A percentile compares a stretch with the other conserved stretches of the same genome.
Evolutionary conservation across 2,888 invertebrate species (phyloP).

Genomic region (Eumacrocentrus americanus): DNA sequence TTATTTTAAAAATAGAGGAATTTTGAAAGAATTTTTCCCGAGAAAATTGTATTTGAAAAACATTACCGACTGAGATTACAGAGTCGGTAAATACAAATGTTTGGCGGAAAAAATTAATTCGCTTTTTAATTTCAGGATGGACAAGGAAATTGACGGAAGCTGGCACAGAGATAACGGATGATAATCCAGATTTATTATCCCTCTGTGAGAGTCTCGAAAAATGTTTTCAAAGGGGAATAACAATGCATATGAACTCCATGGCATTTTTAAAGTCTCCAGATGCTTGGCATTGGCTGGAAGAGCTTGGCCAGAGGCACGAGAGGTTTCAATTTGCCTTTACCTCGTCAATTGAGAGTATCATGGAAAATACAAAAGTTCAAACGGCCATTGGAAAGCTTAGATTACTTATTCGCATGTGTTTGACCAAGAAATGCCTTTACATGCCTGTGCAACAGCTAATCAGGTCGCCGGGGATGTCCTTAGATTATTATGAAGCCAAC

Average conservation of each 20-base stretch:
- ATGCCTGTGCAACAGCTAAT: slow-evolving; percentile 64
- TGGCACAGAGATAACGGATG: slow-evolving; percentile 61
- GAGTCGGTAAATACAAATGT: neutral
- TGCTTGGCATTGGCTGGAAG: slow-evolving; percentile 66
- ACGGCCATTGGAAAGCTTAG: slow-evolving; percentile 63
- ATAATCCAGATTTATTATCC: slow-evolving; percentile 60
- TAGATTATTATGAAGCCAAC: slow-evolving; percentile 54
- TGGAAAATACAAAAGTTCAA: slow-evolving; percentile 58
- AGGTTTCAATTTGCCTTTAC: slow-evolving; percentile 58
- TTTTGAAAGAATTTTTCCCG: too few relatives aligned
- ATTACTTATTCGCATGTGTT: slow-evolving; percentile 63
- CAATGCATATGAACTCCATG: slow-evolving; percentile 57
- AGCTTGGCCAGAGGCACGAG: slow-evolving; percentile 56
- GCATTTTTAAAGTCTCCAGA: slow-evolving; percentile 61
- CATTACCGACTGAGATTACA: neutral
- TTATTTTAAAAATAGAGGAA: too few relatives aligned
- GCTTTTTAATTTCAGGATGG: slow-evolving; percentile 51
- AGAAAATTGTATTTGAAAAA: too few relatives aligned
- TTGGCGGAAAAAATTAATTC: neutral
- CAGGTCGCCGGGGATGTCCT: slow-evolving; percentile 47
- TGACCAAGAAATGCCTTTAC: slow-evolving; percentile 64
- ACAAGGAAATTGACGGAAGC: slow-evolving; percentile 59
- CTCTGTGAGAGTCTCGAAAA: slow-evolving; percentile 67
- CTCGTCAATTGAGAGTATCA: slow-evolving; percentile 62
- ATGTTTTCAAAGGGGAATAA: slow-evolving; percentile 66